These are phyloP conservation scores for Decapterus maruadsi DNA, from an alignment of 2,797 vertebrate species.

Conservation along the genomic window DNA sequence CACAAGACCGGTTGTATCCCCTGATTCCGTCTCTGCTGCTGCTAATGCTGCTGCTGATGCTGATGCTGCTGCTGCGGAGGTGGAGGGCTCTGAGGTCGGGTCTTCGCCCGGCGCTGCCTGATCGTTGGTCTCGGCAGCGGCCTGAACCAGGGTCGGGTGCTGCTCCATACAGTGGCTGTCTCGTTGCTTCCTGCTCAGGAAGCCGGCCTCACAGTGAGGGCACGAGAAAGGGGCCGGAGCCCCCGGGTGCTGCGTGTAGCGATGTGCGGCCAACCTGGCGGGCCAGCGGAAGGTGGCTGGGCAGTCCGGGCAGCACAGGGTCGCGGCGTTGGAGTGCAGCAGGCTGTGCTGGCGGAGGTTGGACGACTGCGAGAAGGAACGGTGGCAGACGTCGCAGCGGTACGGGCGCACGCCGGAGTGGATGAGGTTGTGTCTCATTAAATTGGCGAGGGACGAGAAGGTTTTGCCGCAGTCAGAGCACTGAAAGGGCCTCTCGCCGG, in stretches of 20 bases:
- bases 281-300: constrained; percentile 84
- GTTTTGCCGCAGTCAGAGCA: constrained; percentile 92
- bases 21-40: constrained; percentile 33
- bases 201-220: constrained; percentile 82
- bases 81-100: constrained; percentile 46
- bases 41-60: too few relatives aligned
- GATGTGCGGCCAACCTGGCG: constrained; percentile 85
- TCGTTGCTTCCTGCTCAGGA: constrained; percentile 81
- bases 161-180: constrained; percentile 83
- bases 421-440: constrained; percentile 91
- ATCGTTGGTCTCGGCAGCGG: constrained; percentile 11
- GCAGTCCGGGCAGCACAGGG: constrained; percentile 85
- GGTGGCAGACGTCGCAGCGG: constrained; percentile 90
- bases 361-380: constrained; percentile 92
- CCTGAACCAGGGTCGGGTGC: constrained; percentile 70
- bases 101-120: constrained; percentile 16
- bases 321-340: constrained; percentile 82
- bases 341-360: constrained; percentile 93
- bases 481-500: constrained; percentile 92
- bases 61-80: constrained; percentile 42
- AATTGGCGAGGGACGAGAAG: constrained; percentile 91
- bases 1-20: constrained; percentile 6
- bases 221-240: constrained; percentile 86
- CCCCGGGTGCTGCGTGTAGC: constrained; percentile 84
- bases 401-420: constrained; percentile 92